Evolutionary conservation across 2,113 vertebrate species (phyloP), one percentile per base, ranked within the genome.

Genomic region (Ahaetulla prasina): DNA sequence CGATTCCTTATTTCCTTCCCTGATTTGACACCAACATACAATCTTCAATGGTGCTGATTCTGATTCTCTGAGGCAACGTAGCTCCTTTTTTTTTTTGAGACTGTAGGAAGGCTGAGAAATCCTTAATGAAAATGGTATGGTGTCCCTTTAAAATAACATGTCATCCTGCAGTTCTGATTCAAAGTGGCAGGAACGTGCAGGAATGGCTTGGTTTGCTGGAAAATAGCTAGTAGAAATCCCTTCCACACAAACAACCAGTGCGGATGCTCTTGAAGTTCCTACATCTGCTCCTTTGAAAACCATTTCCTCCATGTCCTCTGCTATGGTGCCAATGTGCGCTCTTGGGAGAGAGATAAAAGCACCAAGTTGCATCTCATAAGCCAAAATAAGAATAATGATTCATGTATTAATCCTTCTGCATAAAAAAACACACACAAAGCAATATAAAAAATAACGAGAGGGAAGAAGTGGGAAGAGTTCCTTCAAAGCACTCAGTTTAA

Each of bases 261-360:
- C 92, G 95, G 92, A 95, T 95, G 92, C 52, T 96, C 88, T 86
- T 4, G 0, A 95, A 96, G 91, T 91, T 95, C 93, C 90, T 94
- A 94, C 96, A 97, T 96, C 96, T 96, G 96, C 94, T 95, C 89
- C 93, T 97, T 96, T 96, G 95, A 95, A 96, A 96, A 95, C 35
- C 45, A 86, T 93, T 95, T 95, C 94, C 95, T 97, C 95, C 94
- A 95, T 96, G 95, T 96, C 94, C 96, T 96, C 95, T 96, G 92
- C 96, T 94, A 55, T 0, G 27, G 52, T 96, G 95, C 96, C 96
- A 97, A 68, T 87, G 94, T 0, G 4, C 54, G 91, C 93, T 95
- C 94, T 94, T 94, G 96, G 96, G 96, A 97, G 87, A 96, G 87
- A 95, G 94, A 96, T 96, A 92, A 97, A 97, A 97, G 94, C 74